A percentile compares a stretch with the other conserved stretches of the same genome.
These are phyloP conservation scores for Nymphalis io DNA, from an alignment of 1,140 invertebrate genomes.

Conservation along the genomic window DNA sequence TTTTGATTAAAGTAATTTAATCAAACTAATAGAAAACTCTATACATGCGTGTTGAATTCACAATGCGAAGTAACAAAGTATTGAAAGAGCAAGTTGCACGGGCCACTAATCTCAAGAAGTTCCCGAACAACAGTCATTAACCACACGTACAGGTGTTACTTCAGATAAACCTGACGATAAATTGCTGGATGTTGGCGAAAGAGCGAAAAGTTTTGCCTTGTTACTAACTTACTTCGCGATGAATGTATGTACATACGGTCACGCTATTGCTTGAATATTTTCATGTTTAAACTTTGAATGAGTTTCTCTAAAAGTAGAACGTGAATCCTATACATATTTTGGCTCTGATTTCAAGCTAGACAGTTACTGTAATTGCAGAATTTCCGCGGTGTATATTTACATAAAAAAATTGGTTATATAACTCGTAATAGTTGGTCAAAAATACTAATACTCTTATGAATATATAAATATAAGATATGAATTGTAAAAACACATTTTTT, in stretches of 20 bases:
- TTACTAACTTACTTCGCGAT: conserved; percentile 14
- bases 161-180: conserved; percentile 24
- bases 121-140: conserved; percentile 28
- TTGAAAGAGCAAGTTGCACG: conserved; percentile 8
- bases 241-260: conserved; percentile 9
- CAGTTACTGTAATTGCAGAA: too few relatives aligned
- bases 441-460: too few relatives aligned
- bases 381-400: too few relatives aligned
- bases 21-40: background rate
- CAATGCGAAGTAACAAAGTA: background rate
- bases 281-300: background rate
- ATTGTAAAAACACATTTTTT: too few relatives aligned
- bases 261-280: too few relatives aligned
- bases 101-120: conserved; percentile 21
- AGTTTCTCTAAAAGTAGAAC: background rate
- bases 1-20: background rate
- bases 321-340: background rate
- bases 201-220: conserved; percentile 12
- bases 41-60: background rate
- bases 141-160: conserved; percentile 25
- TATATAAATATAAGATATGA: too few relatives aligned
- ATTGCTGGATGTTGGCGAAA: conserved; percentile 9
- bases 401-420: too few relatives aligned
- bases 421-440: too few relatives aligned
- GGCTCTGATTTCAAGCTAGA: background rate